Conservation (phyloP, 2,797 vertebrate species). For the Sebastes iracundus region DNA sequence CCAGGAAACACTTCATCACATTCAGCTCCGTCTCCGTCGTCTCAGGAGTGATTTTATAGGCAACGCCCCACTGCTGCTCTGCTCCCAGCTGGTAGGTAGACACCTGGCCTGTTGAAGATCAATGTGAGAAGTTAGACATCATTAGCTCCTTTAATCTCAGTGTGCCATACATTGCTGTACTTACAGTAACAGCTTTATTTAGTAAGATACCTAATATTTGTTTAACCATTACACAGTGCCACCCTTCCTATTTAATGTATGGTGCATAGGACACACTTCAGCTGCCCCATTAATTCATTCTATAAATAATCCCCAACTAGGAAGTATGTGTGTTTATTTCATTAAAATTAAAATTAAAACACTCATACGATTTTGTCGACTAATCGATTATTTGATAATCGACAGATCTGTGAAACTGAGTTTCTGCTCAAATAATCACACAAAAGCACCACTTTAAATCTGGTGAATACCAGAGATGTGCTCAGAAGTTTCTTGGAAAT, state of each 20-base stretch:
- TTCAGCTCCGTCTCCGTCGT: slow-evolving; percentile 85
- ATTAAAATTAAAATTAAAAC: not conserved
- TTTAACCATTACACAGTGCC: not conserved
- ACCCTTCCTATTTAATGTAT: not conserved
- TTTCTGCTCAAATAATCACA: too few species aligned
- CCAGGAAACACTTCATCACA: slow-evolving; percentile 85
- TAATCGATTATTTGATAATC: too few species aligned
- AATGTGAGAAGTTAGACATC: not conserved
- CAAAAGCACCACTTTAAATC: too few species aligned
- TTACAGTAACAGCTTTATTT: not conserved
- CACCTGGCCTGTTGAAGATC: slow-evolving; percentile 79
- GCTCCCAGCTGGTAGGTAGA: slow-evolving; percentile 82
- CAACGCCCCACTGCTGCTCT: slow-evolving; percentile 71
- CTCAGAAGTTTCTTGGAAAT: too few species aligned
- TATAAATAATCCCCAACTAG: not conserved
- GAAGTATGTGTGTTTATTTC: not conserved
- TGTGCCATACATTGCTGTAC: rapidly evolving
- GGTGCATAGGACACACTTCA: not conserved
- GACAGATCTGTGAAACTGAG: too few species aligned
- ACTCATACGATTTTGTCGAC: too few species aligned
- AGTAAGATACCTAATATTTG: not conserved
- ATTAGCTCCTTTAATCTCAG: not conserved
- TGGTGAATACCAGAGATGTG: too few species aligned
- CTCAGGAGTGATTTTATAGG: slow-evolving; percentile 84
- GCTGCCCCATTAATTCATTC: not conserved